Conservation (phyloP, 2,888 invertebrate species). For the Oxyscelio sp. region DNA sequence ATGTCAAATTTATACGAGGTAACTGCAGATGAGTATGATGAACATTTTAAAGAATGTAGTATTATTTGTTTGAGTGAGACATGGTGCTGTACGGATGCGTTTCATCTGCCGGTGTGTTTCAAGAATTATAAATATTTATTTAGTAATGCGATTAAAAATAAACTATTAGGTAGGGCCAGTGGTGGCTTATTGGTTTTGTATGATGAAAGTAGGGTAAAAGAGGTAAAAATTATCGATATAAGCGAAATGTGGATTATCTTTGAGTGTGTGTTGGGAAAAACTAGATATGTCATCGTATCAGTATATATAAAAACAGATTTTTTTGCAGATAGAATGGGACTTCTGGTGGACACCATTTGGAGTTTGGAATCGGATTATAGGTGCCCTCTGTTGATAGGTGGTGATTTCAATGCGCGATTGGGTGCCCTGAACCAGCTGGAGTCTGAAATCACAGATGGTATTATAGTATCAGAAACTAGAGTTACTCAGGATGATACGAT, state of each 20-base stretch:
- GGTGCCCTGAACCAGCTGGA: not conserved
- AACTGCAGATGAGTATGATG: not conserved
- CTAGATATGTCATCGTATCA: not conserved
- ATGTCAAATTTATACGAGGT: not conserved
- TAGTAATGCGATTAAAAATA: not conserved
- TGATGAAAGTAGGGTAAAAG: too few species aligned
- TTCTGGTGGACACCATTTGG: not conserved
- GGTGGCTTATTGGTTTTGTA: too few species aligned
- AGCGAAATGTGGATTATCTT: not conserved
- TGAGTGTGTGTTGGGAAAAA: not conserved
- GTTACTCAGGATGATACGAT: not conserved
- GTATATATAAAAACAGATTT: not conserved
- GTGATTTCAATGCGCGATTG: constrained; percentile 2
- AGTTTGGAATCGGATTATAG: not conserved
- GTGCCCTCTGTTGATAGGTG: not conserved
- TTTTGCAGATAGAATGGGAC: not conserved
- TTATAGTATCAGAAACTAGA: not conserved
- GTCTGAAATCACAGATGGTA: too few species aligned
- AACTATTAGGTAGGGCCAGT: too few species aligned
- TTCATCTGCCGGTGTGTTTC: not conserved
- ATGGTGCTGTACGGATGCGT: not conserved
- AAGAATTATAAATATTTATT: not conserved
- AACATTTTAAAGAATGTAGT: not conserved
- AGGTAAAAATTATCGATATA: not conserved
- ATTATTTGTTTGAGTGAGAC: not conserved